Base-by-base conservation (phyloP, 2,113 vertebrate species). In the Microtus richardsoni region DNA sequence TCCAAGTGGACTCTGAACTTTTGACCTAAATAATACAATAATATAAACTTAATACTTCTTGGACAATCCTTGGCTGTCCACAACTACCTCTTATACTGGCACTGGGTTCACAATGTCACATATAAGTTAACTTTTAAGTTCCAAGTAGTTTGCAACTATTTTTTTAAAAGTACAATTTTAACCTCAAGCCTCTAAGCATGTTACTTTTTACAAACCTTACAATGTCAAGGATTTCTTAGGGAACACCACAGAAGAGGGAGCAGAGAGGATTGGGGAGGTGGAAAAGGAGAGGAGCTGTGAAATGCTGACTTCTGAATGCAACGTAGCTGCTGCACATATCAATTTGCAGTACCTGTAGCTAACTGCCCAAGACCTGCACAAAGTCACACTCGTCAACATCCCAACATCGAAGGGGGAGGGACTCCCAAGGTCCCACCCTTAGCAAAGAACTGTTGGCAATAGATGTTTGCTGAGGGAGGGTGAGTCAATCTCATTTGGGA, bases 81-180 rank as follows among this genome's bases (percentile, higher is more conserved):
- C 3, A 93, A 74, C 52, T 60, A 47, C 47, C 47, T 89, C 30
- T 68, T 70, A 10, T 47, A 6, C 16, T 87, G 4, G 26, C 19
- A 33, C 12, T 60, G 44, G 6, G 66, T 91, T 54, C 89, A 75
- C 26, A 71, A 11, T 77, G 19, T 52, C 78, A n/a, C 4, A 6
- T 75, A 36, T 30, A 97, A 44, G 8, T 64, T 49, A 71, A 85
- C 47, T 49, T 74, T 93, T 2, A 22, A 36, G 17, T 86, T 94
- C 49, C 49, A 24, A 54, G 33, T 52, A 77, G 79, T 91, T 95
- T 71, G 14, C 16, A 39, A 74, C 82, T 60, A 93, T 83, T 95
- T 87, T 85, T 58, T 58, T 19, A 5, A 21, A 92, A 89, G 13
- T 88, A 36, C 41, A 52, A 87, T 73, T 5, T 83, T 52, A 52